Base-by-base conservation (phyloP, 2,113 vertebrate species). In the Varanus komodoensis region DNA sequence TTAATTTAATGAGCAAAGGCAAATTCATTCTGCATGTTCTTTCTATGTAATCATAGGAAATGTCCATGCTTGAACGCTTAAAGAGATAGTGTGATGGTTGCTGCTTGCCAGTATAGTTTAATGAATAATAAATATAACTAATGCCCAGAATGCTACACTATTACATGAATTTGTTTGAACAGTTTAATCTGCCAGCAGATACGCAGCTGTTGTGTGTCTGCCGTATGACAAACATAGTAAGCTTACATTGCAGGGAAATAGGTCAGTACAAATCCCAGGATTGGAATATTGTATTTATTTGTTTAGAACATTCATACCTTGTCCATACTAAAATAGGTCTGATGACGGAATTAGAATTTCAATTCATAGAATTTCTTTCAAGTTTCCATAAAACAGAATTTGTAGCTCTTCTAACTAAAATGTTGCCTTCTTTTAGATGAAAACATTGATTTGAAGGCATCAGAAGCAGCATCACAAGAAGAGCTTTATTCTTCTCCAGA, bases 401-500 rank as follows among this genome's bases (percentile, higher is more conserved):
- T 81, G n/a, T n/a, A 23, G 9, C 77, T 34, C 15, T 77, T 83
- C 54, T 84, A 64, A 64, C 12, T 84, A 27, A 84, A 82, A 50
- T 15, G 91, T 80, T 92, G 12, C 86, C 77, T 94, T 88, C 64
- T 93, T 91, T 86, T 96, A 99, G 98, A 98, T 91, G 98, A 98
- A 86, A 97, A 96, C 27, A 74, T 93, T n/a, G 91, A 91, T 77
- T 87, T 64, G n/a, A 87, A 93, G 79, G 87, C 93, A 82, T 92
- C 93, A 87, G 97, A 98, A 91, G 74, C 91, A 87, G 7, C 38
- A 92, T 88, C 91, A 83, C 92, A 82, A 48, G 97, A 97, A 90
- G 96, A 97, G 48, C 94, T 93, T 11, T 97, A 97, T 95, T 97
- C 96, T 88, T 97, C 97, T 91, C 96, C 97, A 87, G 98, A 98